Evolutionary conservation across 92 coral and sea anemone genomes (phyloP).

Genomic region (Heteractis magnifica): DNA sequence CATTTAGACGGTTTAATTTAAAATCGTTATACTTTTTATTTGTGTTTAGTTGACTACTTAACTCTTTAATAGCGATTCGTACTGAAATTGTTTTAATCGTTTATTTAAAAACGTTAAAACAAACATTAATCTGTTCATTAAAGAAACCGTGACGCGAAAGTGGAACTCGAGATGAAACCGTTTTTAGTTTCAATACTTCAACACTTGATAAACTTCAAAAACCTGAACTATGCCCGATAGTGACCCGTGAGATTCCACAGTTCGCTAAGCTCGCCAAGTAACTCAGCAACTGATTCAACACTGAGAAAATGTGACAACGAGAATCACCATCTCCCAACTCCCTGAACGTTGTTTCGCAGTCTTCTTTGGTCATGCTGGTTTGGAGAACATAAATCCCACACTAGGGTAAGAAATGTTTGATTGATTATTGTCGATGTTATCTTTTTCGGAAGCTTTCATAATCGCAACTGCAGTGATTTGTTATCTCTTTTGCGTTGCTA

Average conservation of each 20-base stretch:
- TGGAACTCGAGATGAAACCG: slow-evolving; percentile 9
- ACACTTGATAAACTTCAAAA: not conserved
- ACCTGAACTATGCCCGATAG: not conserved
- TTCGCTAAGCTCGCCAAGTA: not conserved
- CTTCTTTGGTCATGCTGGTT: not conserved
- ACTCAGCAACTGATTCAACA: not conserved
- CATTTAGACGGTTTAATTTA: no score
- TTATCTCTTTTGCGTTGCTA: not conserved
- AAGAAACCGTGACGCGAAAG: slow-evolving; percentile 3
- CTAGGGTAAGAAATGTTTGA: not conserved
- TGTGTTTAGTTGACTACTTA: no score
- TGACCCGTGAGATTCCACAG: slow-evolving; percentile 16
- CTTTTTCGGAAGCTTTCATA: not conserved
- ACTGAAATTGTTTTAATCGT: no score
- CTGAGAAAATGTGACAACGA: not conserved
- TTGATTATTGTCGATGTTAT: not conserved
- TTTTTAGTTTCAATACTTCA: slow-evolving; percentile 15
- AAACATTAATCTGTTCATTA: no score
- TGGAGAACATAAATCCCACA: not conserved
- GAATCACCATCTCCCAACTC: not conserved
- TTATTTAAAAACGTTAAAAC: no score
- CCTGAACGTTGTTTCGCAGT: not conserved
- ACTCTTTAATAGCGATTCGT: no score
- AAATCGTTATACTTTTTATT: no score
- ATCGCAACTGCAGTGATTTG: not conserved